phyloP scores from a whole-genome alignment of 2,888 invertebrate genomes.

The Hemithea aestivaria region DNA sequence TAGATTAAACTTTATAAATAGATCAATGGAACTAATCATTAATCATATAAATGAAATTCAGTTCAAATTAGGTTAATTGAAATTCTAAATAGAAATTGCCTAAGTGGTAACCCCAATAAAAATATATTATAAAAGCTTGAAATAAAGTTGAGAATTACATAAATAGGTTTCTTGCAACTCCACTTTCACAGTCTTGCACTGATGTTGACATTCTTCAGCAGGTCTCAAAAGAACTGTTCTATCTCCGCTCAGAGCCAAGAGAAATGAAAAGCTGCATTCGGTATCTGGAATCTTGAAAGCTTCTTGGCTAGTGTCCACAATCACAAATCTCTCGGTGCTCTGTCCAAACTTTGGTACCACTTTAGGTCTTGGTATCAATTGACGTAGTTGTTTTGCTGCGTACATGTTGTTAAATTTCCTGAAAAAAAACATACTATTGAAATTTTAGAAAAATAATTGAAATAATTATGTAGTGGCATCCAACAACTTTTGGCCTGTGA shows the following conservation, averaged over 20 bases:
- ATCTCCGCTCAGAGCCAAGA: slow-evolving; percentile 85
- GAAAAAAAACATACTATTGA: slow-evolving; percentile 29
- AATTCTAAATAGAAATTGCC: no score
- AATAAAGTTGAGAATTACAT: no score
- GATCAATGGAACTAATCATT: no score
- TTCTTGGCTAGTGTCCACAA: slow-evolving; percentile 84
- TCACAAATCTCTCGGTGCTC: slow-evolving; percentile 87
- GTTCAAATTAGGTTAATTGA: no score
- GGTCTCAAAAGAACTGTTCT: slow-evolving; percentile 86
- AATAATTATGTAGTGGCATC: no score
- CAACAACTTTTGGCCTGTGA: no score
- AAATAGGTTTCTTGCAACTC: slow-evolving; percentile 85
- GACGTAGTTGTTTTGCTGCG: slow-evolving; percentile 84
- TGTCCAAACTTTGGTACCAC: slow-evolving; percentile 86
- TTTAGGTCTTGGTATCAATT: slow-evolving; percentile 84
- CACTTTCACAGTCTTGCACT: slow-evolving; percentile 85
- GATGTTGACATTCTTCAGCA: slow-evolving; percentile 85
- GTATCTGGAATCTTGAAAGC: slow-evolving; percentile 86
- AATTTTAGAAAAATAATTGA: no score
- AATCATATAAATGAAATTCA: no score
- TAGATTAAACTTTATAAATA: no score
- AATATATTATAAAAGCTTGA: no score
- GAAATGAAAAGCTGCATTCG: slow-evolving; percentile 89
- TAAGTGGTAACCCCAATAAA: no score
- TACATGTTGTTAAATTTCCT: slow-evolving; percentile 90